Evolutionary conservation across 2,888 invertebrate species (phyloP).

Genomic region (Oscheius sp.): DNA sequence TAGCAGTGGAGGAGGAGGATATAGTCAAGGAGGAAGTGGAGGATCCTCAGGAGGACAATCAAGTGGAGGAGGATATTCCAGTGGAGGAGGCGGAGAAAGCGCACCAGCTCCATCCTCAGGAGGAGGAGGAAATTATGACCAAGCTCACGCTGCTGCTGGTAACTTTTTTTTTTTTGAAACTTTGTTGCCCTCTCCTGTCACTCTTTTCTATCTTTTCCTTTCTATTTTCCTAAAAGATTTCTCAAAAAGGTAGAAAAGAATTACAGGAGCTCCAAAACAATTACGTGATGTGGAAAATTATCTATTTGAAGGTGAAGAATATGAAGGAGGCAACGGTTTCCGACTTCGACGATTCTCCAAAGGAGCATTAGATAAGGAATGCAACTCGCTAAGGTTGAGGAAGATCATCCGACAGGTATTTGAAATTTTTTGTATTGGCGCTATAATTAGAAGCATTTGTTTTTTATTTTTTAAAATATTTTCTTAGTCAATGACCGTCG

Average conservation of each 20-base stretch:
- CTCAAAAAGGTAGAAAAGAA: not conserved
- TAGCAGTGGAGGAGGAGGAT: conserved; percentile 12
- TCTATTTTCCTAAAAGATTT: not conserved
- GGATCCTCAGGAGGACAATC: not conserved
- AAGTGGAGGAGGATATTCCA: conserved; percentile 6
- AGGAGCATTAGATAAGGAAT: conserved; percentile 34
- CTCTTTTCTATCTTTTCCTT: not conserved
- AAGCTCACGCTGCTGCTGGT: conserved; percentile 35
- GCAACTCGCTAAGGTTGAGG: conserved; percentile 43
- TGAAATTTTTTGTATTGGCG: too few relatives aligned
- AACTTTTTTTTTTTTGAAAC: not conserved
- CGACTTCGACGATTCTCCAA: conserved; percentile 46
- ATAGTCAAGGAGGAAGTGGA: not conserved
- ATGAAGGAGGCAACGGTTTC: conserved; percentile 45
- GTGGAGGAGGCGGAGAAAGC: conserved; percentile 25
- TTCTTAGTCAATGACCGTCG: conserved; percentile 42
- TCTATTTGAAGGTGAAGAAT: conserved; percentile 28
- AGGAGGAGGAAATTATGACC: conserved; percentile 49
- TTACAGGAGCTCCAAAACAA: conserved; percentile 2
- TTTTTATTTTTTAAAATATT: not conserved
- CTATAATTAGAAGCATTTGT: too few relatives aligned
- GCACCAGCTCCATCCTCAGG: conserved; percentile 30
- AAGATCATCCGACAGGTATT: conserved; percentile 48
- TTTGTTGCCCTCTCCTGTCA: not conserved
- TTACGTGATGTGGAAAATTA: conserved; percentile 1